Evolutionary conservation across 2,797 vertebrate genomes (phyloP).

Genomic region (Craterocephalus amniculus): DNA sequence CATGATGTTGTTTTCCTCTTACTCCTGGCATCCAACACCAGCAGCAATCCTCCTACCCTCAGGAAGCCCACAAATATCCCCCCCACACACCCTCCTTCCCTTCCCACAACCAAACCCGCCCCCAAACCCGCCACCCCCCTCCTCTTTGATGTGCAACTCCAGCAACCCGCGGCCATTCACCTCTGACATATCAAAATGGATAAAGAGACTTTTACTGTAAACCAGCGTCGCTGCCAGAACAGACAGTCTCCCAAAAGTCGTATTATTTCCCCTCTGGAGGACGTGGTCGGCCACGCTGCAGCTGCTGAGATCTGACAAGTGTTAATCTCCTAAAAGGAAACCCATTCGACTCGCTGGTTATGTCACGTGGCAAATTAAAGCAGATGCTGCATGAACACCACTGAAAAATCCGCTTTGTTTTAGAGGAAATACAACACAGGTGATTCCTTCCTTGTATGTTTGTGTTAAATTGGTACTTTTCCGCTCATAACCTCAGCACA

Average conservation of each 20-base stretch:
- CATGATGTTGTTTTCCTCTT: slow-evolving; percentile 84
- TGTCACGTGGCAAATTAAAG: slow-evolving; percentile 69
- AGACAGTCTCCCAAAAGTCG: slow-evolving; percentile 59
- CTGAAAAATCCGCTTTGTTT: slow-evolving; percentile 9
- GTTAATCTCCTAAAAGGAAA: slow-evolving; percentile 74
- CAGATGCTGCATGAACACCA: slow-evolving; percentile 12
- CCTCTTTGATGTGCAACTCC: slow-evolving; percentile 67
- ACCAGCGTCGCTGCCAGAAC: slow-evolving; percentile 44
- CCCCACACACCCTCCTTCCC: slow-evolving; percentile 30
- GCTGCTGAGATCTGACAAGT: slow-evolving; percentile 75
- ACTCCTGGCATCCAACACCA: slow-evolving; percentile 80
- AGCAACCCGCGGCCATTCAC: slow-evolving; percentile 74
- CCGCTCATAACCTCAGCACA: slow-evolving; percentile 20
- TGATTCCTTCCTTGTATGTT: slow-evolving; percentile 19
- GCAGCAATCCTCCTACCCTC: slow-evolving; percentile 72
- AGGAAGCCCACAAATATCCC: slow-evolving; percentile 69
- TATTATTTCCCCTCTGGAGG: slow-evolving; percentile 59
- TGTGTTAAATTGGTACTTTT: slow-evolving; percentile 13
- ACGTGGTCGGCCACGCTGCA: slow-evolving; percentile 62
- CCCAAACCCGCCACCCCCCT: slow-evolving; percentile 15
- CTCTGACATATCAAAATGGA: slow-evolving; percentile 80
- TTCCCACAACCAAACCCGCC: slow-evolving; percentile 41
- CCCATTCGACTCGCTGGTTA: slow-evolving; percentile 69
- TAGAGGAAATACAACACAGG: slow-evolving; percentile 26
- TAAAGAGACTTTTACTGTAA: slow-evolving; percentile 65